phyloP scores from a whole-genome alignment of 1,140 invertebrate species.

The Pseudomyrmex pallidus region DNA sequence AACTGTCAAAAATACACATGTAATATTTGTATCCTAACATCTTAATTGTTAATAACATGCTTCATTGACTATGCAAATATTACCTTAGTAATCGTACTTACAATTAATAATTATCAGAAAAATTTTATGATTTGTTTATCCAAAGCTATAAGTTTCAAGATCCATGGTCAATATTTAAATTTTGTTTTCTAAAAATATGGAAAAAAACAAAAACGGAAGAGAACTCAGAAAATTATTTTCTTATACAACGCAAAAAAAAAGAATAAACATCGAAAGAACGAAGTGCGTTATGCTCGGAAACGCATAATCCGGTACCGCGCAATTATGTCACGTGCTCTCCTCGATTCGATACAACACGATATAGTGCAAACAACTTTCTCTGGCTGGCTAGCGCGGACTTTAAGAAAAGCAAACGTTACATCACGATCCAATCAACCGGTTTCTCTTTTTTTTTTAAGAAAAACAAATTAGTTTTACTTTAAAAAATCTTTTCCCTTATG shows the following conservation, averaged over 20 bases:
- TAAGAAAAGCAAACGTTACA: constrained; percentile 69
- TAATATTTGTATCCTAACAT: background rate
- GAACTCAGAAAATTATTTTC: constrained; percentile 25
- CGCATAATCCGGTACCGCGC: constrained; percentile 70
- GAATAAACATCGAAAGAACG: constrained; percentile 19
- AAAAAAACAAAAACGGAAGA: too few relatives aligned
- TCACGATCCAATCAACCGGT: constrained; percentile 51
- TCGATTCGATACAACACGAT: constrained; percentile 55
- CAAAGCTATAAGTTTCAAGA: background rate
- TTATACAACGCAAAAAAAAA: constrained; percentile 44
- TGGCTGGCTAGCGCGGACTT: constrained; percentile 63
- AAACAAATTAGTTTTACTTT: background rate
- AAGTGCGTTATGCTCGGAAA: constrained; percentile 49
- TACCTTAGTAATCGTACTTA: too few relatives aligned
- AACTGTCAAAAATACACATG: too few relatives aligned
- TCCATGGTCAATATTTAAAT: constrained; percentile 14
- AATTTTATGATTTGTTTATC: too few relatives aligned
- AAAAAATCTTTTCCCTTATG: too few relatives aligned
- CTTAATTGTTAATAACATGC: background rate
- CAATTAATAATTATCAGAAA: too few relatives aligned
- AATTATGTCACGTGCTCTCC: constrained; percentile 81
- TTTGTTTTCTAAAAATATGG: background rate
- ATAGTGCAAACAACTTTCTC: constrained; percentile 74
- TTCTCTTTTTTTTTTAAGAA: constrained; percentile 4
- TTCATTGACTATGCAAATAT: constrained; percentile 5